These are phyloP conservation scores for Argyresthia albistria DNA, from an alignment of 2,888 invertebrate species.

Conservation along the genomic window DNA sequence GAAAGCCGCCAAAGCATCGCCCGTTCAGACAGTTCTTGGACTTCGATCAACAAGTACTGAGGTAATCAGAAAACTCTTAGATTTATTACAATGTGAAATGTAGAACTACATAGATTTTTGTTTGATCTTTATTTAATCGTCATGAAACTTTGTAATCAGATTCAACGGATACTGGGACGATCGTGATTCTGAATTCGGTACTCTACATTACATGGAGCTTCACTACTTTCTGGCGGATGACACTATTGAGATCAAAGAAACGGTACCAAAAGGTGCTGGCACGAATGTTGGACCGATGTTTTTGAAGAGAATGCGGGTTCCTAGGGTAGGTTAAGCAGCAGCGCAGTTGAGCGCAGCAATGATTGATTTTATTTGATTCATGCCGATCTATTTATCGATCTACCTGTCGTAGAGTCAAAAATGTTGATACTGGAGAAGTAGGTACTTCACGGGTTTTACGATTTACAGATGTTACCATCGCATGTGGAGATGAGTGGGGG, in stretches of 20 bases:
- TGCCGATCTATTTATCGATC: too few relatives aligned
- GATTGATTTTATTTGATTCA: too few relatives aligned
- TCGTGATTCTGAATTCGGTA: constrained; percentile 81
- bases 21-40: constrained; percentile 86
- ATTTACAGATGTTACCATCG: constrained; percentile 43
- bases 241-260: constrained; percentile 90
- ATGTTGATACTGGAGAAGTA: too few relatives aligned
- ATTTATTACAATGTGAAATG: neutral
- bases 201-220: constrained; percentile 83
- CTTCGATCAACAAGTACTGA: constrained; percentile 80
- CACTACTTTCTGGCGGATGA: constrained; percentile 91
- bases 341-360: too few relatives aligned
- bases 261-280: constrained; percentile 77
- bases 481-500: constrained; percentile 56
- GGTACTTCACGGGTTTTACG: too few relatives aligned
- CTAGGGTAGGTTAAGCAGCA: constrained; percentile 12
- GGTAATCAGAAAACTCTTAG: constrained; percentile 22
- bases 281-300: constrained; percentile 81
- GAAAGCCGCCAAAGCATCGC: constrained; percentile 62
- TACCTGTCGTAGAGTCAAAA: too few relatives aligned
- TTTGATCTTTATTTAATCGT: neutral
- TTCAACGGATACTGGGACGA: constrained; percentile 95
- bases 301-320: constrained; percentile 49
- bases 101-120: too few relatives aligned
- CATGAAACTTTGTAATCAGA: constrained; percentile 43